Evolutionary conservation across 2,888 invertebrate genomes (phyloP), one percentile per base, ranked within the genome.

Genomic region (Serrognathus titanus): DNA sequence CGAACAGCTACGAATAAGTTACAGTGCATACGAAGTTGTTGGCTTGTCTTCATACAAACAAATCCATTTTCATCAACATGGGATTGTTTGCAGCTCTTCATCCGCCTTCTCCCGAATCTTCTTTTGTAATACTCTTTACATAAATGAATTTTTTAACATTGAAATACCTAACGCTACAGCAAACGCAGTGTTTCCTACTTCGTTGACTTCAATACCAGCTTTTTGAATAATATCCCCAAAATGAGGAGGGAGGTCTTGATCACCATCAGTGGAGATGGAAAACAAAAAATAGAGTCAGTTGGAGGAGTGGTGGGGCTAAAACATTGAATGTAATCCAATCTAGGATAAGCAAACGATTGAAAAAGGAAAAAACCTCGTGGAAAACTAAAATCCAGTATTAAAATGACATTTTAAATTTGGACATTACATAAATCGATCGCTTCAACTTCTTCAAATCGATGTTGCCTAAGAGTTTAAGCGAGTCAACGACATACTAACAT

Each of bases 141-240:
- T n/a, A n/a, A n/a, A n/a, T n/a, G n/a, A n/a, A n/a, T n/a, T n/a
- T 12, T 12, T 12, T 40, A 6, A 12, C 7, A 6, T 31, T 38
- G 69, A 68, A 61, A 73, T 31, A 87, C 88, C 85, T 68, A n/a
- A n/a, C n/a, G 91, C 88, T 8, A 87, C 86, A 0, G 87, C 83
- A 71, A 81, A 88, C 0, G 86, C 88, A 1, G 83, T 79, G 41
- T 86, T 90, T 58, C 91, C 92, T 46, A 85, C 78, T 72, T 92
- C 92, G 65, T 88, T 88, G 47, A 91, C 83, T 69, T 88, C 87
- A 37, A 92, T 86, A 13, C 90, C 91, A 45, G 87, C 82, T 67
- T 89, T 85, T 74, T 92, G 92, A 49, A 90, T 71, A 31, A 92
- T 81, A 67, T 87, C 85, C 1, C 86, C 86, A n/a, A n/a, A n/a